These are phyloP conservation scores for Perca schrenkii DNA, from an alignment of 2,113 vertebrate genomes.

Conservation along the genomic window DNA sequence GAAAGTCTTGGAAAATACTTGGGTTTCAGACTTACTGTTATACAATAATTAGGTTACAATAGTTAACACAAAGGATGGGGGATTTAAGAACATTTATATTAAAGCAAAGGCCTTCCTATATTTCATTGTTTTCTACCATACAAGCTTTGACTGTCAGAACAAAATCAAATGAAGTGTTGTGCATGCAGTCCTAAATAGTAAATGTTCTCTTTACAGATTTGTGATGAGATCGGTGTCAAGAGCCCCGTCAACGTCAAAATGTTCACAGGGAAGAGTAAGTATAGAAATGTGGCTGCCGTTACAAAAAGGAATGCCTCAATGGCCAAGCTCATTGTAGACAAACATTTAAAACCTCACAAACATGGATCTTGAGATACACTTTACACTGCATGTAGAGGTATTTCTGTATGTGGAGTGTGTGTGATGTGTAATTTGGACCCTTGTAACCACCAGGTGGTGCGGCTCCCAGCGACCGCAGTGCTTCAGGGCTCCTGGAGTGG, in stretches of 20 bases:
- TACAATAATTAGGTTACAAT: too few species aligned
- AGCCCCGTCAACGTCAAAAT: slow-evolving; percentile 90
- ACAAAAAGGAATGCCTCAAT: background rate
- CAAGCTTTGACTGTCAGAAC: background rate
- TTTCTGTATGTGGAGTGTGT: background rate
- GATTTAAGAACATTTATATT: too few species aligned
- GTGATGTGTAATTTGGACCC: background rate
- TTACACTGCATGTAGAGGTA: background rate
- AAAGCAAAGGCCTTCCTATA: too few species aligned
- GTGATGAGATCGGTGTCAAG: slow-evolving; percentile 91
- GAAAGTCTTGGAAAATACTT: too few species aligned
- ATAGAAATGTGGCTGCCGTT: background rate
- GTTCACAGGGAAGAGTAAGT: slow-evolving; percentile 95
- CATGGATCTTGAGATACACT: background rate
- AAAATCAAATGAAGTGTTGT: background rate
- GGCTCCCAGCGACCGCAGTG: slow-evolving; percentile 90
- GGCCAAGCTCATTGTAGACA: background rate
- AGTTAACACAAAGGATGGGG: too few species aligned
- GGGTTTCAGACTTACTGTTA: too few species aligned
- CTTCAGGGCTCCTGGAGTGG: slow-evolving; percentile 95
- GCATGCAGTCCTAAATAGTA: background rate
- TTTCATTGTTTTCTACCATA: too few species aligned
- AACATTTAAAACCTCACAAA: background rate
- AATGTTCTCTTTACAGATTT: slow-evolving; percentile 83
- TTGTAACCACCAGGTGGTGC: slow-evolving; percentile 66